These are phyloP conservation scores for Caenorhabditis zanzibari DNA, from an alignment of 2,888 invertebrate species.

Conservation along the genomic window DNA sequence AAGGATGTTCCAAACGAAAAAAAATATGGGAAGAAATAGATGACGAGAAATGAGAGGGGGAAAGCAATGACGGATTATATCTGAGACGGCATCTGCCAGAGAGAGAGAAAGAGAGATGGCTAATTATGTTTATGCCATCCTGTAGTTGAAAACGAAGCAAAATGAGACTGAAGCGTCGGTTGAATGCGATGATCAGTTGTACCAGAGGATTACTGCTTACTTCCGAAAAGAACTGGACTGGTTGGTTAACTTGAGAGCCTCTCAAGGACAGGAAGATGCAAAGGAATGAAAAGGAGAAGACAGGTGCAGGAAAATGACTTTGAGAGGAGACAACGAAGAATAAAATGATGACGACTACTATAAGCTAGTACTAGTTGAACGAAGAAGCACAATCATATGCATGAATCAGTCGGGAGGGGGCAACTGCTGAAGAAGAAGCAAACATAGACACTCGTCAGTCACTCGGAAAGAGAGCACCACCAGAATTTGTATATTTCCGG, in stretches of 20 bases:
- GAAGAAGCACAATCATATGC: constrained; percentile 34
- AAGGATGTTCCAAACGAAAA: neutral
- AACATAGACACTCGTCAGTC: constrained; percentile 49
- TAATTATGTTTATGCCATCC: constrained; percentile 48
- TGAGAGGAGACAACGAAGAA: constrained; percentile 11
- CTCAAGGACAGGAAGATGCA: constrained; percentile 39
- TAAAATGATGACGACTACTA: constrained; percentile 17
- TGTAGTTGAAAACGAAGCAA: constrained; percentile 26
- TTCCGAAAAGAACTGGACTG: constrained; percentile 35
- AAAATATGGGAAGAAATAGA: neutral
- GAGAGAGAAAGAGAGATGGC: constrained; percentile 13
- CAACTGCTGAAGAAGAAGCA: constrained; percentile 21
- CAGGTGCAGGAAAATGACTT: constrained; percentile 44
- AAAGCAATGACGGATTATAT: constrained; percentile 51
- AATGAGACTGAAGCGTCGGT: constrained; percentile 8
- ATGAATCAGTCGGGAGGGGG: constrained; percentile 36
- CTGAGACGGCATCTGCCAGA: constrained; percentile 51
- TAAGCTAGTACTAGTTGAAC: constrained; percentile 33
- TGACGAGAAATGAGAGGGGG: constrained; percentile 2
- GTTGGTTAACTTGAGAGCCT: constrained; percentile 34
- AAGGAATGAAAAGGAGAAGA: constrained; percentile 12
- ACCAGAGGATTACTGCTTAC: constrained; percentile 49
- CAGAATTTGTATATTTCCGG: constrained; percentile 56
- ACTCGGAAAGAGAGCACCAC: constrained; percentile 50
- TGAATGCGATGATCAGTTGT: constrained; percentile 23